phyloP scores from a whole-genome alignment of 2,888 invertebrate genomes.

The Epistrophe eligans region DNA sequence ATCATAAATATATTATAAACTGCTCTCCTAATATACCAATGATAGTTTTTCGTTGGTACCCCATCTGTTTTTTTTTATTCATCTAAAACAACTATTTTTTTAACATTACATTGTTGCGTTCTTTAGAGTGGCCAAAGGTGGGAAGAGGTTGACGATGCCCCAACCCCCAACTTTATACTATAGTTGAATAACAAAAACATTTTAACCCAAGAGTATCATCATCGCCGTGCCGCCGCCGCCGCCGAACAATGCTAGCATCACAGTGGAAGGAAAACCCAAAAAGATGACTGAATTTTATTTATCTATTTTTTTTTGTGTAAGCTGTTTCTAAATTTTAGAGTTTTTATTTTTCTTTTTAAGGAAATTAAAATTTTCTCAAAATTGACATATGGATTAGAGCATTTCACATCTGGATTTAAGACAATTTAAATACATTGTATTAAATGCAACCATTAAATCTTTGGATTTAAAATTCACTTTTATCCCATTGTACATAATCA shows the following conservation, averaged over 20 bases:
- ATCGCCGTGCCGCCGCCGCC: not conserved
- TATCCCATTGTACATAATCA: too few species aligned
- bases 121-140: not conserved
- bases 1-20: too few species aligned
- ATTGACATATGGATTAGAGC: too few species aligned
- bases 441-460: too few species aligned
- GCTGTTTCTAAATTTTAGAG: too few species aligned
- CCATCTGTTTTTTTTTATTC: not conserved
- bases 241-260: not conserved
- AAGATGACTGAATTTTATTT: not conserved
- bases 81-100: not conserved
- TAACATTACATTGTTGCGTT: slow-evolving; percentile 1
- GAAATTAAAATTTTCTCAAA: too few species aligned
- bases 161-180: not conserved
- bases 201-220: not conserved
- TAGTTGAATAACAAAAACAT: slow-evolving; percentile 8
- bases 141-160: slow-evolving; percentile 7
- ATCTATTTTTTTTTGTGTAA: not conserved
- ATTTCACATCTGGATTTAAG: too few species aligned
- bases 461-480: too few species aligned
- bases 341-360: too few species aligned
- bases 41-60: not conserved
- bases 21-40: not conserved
- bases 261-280: not conserved
- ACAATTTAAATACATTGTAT: too few species aligned